Evolutionary conservation across 2,888 invertebrate genomes (phyloP).

Genomic region (Caenorhabditis parvicauda): DNA sequence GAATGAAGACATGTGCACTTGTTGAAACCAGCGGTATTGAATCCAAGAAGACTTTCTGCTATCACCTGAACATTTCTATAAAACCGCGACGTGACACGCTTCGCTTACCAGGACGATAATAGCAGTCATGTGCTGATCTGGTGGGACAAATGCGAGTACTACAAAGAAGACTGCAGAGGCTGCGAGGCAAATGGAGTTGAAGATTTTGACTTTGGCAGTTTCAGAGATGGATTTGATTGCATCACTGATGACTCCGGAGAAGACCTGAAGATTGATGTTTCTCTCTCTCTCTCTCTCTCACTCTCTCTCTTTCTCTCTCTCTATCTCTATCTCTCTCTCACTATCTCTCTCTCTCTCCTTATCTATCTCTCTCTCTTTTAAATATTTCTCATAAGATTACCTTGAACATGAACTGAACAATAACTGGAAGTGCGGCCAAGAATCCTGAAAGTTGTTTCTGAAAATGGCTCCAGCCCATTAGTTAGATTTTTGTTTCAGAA

Average conservation of each 20-base stretch:
- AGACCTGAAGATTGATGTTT: not conserved
- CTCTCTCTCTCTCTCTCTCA: not conserved
- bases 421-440: slow-evolving; percentile 32
- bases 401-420: slow-evolving; percentile 33
- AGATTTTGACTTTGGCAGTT: slow-evolving; percentile 24
- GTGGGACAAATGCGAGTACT: slow-evolving; percentile 28
- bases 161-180: slow-evolving; percentile 30
- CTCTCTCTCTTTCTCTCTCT: not conserved
- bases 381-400: too few relatives aligned
- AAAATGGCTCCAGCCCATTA: too few relatives aligned
- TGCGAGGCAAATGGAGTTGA: slow-evolving; percentile 28
- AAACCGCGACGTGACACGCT: too few relatives aligned
- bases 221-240: slow-evolving; percentile 25
- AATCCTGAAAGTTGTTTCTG: slow-evolving; percentile 34
- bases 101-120: slow-evolving; percentile 31
- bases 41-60: slow-evolving; percentile 36
- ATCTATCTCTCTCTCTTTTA: too few relatives aligned
- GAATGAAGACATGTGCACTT: slow-evolving; percentile 38
- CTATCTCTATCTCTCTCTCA: too few relatives aligned
- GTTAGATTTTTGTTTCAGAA: too few relatives aligned
- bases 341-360: too few relatives aligned
- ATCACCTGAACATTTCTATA: slow-evolving; percentile 15
- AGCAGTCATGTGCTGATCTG: slow-evolving; percentile 20
- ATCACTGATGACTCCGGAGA: slow-evolving; percentile 27
- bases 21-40: slow-evolving; percentile 41